Conservation (phyloP, 2,113 vertebrate genomes). For the Myiopsitta monachus region DNA sequence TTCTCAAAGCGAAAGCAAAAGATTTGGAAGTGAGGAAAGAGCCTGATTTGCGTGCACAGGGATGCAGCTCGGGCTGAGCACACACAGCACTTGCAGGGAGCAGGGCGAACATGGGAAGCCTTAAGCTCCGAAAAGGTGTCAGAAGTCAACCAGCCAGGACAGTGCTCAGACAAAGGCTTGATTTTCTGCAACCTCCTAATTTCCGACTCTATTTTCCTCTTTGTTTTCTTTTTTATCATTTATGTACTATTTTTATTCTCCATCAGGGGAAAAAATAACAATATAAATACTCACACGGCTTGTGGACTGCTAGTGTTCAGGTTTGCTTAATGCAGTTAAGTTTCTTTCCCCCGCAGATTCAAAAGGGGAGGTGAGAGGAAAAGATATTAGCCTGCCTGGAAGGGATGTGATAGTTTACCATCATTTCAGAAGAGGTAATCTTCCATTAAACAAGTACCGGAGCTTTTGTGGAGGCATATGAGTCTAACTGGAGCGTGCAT, state of each 20-base stretch:
- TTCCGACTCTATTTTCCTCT: neutral
- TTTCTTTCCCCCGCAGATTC: neutral
- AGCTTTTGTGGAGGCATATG: neutral
- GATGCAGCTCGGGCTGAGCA: neutral
- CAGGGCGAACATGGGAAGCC: neutral
- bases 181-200: neutral
- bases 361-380: neutral
- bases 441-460: neutral
- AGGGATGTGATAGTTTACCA: neutral
- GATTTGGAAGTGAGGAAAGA: neutral
- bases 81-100: neutral
- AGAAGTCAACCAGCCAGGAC: neutral
- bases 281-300: neutral
- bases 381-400: neutral
- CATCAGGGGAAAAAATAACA: neutral
- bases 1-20: neutral
- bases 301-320: neutral
- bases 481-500: neutral
- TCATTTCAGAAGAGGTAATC: neutral
- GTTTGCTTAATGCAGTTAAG: neutral
- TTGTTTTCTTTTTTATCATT: fast-evolving
- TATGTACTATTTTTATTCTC: neutral
- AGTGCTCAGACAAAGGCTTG: neutral
- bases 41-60: neutral
- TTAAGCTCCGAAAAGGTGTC: slow-evolving; percentile 13